Conservation (phyloP, 2,888 invertebrate genomes). For the Melinaea marsaeus region DNA sequence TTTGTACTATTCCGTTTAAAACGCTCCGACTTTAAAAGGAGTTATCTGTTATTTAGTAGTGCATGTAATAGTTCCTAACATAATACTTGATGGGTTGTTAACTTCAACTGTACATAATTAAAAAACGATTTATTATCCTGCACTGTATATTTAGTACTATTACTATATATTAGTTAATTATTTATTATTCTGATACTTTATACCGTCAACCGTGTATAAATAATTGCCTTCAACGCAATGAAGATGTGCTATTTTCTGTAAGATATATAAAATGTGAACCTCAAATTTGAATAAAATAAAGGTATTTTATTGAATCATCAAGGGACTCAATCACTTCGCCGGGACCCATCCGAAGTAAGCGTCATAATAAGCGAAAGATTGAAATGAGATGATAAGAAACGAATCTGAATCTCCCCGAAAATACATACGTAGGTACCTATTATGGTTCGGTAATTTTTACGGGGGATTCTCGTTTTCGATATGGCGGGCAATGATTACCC, state of each 20-base stretch:
- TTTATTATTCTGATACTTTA: too few species aligned
- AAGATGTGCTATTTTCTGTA: not conserved
- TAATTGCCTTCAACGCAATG: too few species aligned
- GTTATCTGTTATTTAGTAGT: constrained; percentile 8
- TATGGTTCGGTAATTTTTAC: constrained; percentile 70
- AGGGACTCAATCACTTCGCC: constrained; percentile 56
- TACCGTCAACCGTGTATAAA: too few species aligned
- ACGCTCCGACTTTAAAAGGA: not conserved
- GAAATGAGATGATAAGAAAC: constrained; percentile 69
- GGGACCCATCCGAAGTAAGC: constrained; percentile 27
- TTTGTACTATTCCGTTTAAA: constrained; percentile 25
- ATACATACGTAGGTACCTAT: constrained; percentile 66
- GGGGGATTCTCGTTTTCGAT: constrained; percentile 71
- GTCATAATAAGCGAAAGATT: constrained; percentile 70
- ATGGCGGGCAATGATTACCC: constrained; percentile 71
- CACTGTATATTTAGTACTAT: too few species aligned
- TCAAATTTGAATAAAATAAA: constrained; percentile 39
- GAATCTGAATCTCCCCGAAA: constrained; percentile 75
- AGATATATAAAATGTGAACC: constrained; percentile 53
- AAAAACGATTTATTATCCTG: too few species aligned
- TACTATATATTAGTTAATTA: too few species aligned
- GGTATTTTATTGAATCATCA: constrained; percentile 49
- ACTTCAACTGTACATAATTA: constrained; percentile 34
- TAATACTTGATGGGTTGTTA: not conserved
- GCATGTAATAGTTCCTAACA: not conserved